phyloP scores from a whole-genome alignment of 2,113 vertebrate genomes.

The Hylia prasina region DNA sequence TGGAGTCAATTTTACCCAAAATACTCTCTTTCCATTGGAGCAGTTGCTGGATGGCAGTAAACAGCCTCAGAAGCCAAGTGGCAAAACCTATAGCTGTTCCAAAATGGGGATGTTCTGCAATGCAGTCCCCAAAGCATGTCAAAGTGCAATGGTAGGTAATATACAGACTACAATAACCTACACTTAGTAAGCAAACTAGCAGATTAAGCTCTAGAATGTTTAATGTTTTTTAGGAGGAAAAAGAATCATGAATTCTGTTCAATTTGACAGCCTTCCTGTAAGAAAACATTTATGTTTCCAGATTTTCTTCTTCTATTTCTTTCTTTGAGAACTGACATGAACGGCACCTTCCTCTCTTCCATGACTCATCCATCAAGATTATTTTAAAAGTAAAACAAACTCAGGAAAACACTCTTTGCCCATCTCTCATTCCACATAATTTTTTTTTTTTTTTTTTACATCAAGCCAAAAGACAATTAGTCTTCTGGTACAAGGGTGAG shows the following conservation, averaged over 20 bases:
- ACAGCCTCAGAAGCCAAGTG: neutral
- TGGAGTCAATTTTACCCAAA: neutral
- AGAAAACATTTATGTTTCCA: neutral
- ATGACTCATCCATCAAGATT: neutral
- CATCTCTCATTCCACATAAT: neutral
- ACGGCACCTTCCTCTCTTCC: neutral
- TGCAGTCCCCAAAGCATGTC: neutral
- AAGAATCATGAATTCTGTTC: neutral
- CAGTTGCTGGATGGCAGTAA: neutral
- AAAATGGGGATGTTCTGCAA: neutral
- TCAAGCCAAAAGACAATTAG: neutral
- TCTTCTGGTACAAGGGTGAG: neutral
- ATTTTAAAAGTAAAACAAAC: neutral
- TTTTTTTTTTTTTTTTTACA: neutral
- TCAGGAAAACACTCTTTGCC: neutral
- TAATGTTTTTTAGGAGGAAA: neutral
- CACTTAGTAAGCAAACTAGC: neutral
- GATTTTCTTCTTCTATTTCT: neutral
- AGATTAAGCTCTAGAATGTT: neutral
- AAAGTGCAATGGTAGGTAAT: neutral
- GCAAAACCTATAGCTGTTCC: neutral
- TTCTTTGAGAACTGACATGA: neutral
- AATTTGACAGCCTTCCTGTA: neutral
- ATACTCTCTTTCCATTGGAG: neutral
- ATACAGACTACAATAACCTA: neutral